Conservation (phyloP, 2,797 vertebrate genomes). For the Fistularia commersonii region DNA sequence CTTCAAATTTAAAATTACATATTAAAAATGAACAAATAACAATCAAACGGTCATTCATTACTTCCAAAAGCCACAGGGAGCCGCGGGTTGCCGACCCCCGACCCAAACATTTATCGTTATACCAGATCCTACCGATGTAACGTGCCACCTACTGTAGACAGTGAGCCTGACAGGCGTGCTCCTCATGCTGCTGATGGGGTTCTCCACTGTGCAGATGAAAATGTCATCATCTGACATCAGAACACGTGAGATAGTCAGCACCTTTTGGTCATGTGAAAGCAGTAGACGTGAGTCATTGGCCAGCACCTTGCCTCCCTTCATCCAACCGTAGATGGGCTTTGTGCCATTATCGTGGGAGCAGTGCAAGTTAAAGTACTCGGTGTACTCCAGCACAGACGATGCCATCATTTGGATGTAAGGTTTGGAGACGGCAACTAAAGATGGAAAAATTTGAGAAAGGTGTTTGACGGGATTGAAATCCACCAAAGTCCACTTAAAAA, state of each 20-base stretch:
- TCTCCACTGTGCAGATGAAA: slow-evolving; percentile 90
- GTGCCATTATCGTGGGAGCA: slow-evolving; percentile 93
- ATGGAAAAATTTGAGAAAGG: slow-evolving; percentile 3
- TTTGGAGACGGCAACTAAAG: slow-evolving; percentile 88
- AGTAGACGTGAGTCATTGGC: slow-evolving; percentile 88
- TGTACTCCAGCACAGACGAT: slow-evolving; percentile 92
- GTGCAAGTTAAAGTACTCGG: slow-evolving; percentile 89
- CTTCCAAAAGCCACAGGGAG: too few species aligned
- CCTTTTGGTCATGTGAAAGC: slow-evolving; percentile 90
- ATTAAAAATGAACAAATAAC: too few species aligned
- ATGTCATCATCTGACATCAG: slow-evolving; percentile 90
- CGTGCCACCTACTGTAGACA: slow-evolving; percentile 88
- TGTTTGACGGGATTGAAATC: background rate
- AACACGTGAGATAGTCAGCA: slow-evolving; percentile 89
- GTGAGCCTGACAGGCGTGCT: slow-evolving; percentile 88
- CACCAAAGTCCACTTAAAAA: background rate
- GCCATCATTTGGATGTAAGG: slow-evolving; percentile 90
- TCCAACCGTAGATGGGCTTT: slow-evolving; percentile 90
- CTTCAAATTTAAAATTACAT: too few species aligned
- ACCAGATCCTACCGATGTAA: slow-evolving; percentile 19
- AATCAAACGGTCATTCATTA: too few species aligned
- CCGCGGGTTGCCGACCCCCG: too few species aligned
- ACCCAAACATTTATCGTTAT: background rate
- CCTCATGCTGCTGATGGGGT: slow-evolving; percentile 89
- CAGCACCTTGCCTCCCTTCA: slow-evolving; percentile 87